These are phyloP conservation scores for Agriopis aurantiaria DNA, from an alignment of 2,888 invertebrate species.

Conservation along the genomic window DNA sequence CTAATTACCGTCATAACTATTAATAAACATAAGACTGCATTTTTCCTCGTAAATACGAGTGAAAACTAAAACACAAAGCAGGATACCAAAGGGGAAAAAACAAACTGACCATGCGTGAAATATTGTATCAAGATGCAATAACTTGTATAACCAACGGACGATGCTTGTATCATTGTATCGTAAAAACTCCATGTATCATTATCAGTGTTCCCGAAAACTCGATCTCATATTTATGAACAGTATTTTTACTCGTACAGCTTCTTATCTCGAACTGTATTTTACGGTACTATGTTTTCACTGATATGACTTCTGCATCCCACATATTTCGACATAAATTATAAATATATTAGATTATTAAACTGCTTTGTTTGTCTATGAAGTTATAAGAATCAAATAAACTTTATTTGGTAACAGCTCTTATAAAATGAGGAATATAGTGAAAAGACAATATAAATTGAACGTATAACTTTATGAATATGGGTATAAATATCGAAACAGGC, in stretches of 20 bases:
- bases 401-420: not conserved
- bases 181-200: conserved; percentile 35
- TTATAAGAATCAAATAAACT: conserved; percentile 10
- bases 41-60: conserved; percentile 5
- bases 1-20: conserved; percentile 15
- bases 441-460: not conserved
- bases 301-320: conserved; percentile 52
- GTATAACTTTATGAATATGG: not conserved
- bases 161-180: conserved; percentile 34
- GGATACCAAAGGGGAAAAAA: conserved; percentile 39
- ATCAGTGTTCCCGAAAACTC: conserved; percentile 29
- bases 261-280: conserved; percentile 6
- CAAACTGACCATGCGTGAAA: conserved; percentile 48
- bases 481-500: conserved; percentile 3
- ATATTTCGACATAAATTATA: conserved; percentile 43
- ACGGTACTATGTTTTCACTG: conserved; percentile 44
- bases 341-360: conserved; percentile 22
- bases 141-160: conserved; percentile 29
- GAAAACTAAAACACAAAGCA: conserved; percentile 15
- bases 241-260: conserved; percentile 6
- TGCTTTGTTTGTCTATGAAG: conserved; percentile 12
- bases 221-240: conserved; percentile 16
- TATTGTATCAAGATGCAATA: conserved; percentile 48
- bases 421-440: not conserved
- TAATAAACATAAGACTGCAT: conserved; percentile 8